Evolutionary conservation across 2,888 invertebrate genomes (phyloP).

Genomic region (Scelioninae gen. 1): DNA sequence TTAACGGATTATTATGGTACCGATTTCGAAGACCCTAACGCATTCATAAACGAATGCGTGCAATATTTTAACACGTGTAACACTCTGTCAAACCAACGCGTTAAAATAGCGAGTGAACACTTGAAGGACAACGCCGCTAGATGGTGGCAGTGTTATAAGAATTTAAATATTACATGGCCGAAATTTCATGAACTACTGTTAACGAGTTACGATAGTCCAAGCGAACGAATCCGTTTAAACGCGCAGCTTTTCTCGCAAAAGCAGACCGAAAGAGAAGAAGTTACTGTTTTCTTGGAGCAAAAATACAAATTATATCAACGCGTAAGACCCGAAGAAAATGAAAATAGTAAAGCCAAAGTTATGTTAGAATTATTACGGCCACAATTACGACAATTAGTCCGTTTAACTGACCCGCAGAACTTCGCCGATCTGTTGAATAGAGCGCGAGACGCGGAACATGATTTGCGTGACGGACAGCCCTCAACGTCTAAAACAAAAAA

Average conservation of each 20-base stretch:
- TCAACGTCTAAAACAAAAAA: too few species aligned
- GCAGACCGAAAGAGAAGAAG: conserved; percentile 18
- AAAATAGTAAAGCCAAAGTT: background rate
- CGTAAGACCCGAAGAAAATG: conserved; percentile 20
- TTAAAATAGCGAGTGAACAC: background rate
- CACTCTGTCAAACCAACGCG: background rate
- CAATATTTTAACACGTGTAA: conserved; percentile 1
- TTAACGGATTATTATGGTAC: conserved; percentile 3
- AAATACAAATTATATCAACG: conserved; percentile 26
- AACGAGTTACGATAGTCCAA: conserved; percentile 1
- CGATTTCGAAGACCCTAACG: conserved; percentile 39
- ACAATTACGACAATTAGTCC: background rate
- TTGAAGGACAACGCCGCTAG: conserved; percentile 20
- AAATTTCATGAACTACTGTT: conserved; percentile 21
- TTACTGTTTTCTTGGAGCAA: conserved; percentile 14
- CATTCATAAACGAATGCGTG: conserved; percentile 27
- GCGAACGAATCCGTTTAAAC: conserved; percentile 10
- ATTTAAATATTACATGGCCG: conserved; percentile 3
- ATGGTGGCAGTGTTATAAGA: conserved; percentile 42
- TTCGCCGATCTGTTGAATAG: conserved; percentile 8
- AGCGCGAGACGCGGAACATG: too few species aligned
- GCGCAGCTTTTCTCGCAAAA: conserved; percentile 26
- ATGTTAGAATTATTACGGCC: conserved; percentile 21
- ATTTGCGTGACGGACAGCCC: too few species aligned
- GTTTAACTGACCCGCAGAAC: conserved; percentile 9